A percentile compares a stretch with the other conserved stretches of the same genome.
These are phyloP conservation scores for Athrips mouffetella DNA, from an alignment of 2,888 invertebrate species.

Conservation along the genomic window DNA sequence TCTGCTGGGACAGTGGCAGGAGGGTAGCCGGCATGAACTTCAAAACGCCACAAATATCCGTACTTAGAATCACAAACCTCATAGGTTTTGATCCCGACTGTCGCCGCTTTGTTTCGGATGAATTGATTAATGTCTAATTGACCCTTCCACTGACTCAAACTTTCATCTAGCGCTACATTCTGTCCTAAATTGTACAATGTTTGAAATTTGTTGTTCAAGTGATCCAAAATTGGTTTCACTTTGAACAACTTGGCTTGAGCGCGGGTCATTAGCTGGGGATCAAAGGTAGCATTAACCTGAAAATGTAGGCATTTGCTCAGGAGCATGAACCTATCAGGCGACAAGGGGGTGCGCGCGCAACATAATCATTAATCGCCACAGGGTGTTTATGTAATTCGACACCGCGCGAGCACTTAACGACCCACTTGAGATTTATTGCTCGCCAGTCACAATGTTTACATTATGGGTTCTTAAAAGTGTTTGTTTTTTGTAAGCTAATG, in stretches of 20 bases:
- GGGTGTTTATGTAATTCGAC: no score
- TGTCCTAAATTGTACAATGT: neutral
- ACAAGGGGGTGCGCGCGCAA: no score
- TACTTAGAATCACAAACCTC: constrained; percentile 1
- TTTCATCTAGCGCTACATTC: constrained; percentile 2
- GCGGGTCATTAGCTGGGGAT: no score
- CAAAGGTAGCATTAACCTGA: no score
- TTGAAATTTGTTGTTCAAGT: neutral
- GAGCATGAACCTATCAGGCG: no score
- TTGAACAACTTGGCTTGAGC: neutral
- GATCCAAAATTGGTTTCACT: neutral
- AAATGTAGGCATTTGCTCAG: no score
- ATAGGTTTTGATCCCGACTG: neutral
- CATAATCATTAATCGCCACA: no score
- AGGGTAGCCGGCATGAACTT: neutral
- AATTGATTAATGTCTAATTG: neutral
- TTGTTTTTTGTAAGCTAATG: no score
- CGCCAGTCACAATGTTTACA: no score
- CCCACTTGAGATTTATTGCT: no score
- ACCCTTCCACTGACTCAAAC: neutral
- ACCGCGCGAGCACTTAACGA: no score
- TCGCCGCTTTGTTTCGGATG: constrained; percentile 1
- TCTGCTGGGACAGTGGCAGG: neutral
- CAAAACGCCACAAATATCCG: constrained; percentile 9
- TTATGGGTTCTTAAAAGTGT: no score